Percentiles rank a stretch among this genome's conserved stretches.
phyloP scores from a whole-genome alignment of 2,888 invertebrate species.

The Troides helena region DNA sequence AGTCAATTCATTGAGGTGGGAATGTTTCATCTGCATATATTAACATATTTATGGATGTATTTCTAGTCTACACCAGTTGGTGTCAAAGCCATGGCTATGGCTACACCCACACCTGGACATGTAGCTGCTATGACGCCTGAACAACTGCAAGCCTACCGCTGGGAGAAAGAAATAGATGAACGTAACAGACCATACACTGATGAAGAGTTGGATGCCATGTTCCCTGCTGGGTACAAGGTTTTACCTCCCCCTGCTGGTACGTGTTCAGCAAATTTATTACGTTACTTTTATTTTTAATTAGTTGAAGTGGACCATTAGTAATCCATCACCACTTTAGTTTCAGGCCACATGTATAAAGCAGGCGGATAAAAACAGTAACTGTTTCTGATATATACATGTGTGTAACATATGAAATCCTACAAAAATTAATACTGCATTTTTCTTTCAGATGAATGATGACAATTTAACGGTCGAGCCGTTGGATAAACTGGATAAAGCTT shows the following conservation, averaged over 20 bases:
- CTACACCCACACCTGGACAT: slow-evolving; percentile 98
- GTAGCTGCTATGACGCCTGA: slow-evolving; percentile 99
- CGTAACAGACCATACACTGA: slow-evolving; percentile 97
- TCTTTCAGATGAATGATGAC: slow-evolving; percentile 78
- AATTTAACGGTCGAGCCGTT: slow-evolving; percentile 69
- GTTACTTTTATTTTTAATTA: slow-evolving; percentile 11
- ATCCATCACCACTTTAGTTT: slow-evolving; percentile 73
- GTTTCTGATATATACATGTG: slow-evolving; percentile 55
- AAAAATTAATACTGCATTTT: slow-evolving; percentile 68
- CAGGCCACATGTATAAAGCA: slow-evolving; percentile 74
- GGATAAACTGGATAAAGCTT: slow-evolving; percentile 63
- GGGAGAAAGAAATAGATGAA: slow-evolving; percentile 99
- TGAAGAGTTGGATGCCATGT: slow-evolving; percentile 98
- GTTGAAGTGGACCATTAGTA: slow-evolving; percentile 59
- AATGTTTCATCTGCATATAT: neutral
- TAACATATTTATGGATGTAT: neutral
- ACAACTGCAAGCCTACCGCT: slow-evolving; percentile 97
- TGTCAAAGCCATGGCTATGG: slow-evolving; percentile 98
- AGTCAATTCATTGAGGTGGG: neutral
- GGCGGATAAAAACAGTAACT: slow-evolving; percentile 44
- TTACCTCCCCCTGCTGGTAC: slow-evolving; percentile 94
- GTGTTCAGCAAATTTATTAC: slow-evolving; percentile 38
- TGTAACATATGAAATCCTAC: slow-evolving; percentile 51
- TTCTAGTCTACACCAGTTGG: slow-evolving; percentile 89
- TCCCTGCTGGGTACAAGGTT: slow-evolving; percentile 98